Evolutionary conservation across 1,140 invertebrate species (phyloP).

Genomic region (Musca vetustissima): DNA sequence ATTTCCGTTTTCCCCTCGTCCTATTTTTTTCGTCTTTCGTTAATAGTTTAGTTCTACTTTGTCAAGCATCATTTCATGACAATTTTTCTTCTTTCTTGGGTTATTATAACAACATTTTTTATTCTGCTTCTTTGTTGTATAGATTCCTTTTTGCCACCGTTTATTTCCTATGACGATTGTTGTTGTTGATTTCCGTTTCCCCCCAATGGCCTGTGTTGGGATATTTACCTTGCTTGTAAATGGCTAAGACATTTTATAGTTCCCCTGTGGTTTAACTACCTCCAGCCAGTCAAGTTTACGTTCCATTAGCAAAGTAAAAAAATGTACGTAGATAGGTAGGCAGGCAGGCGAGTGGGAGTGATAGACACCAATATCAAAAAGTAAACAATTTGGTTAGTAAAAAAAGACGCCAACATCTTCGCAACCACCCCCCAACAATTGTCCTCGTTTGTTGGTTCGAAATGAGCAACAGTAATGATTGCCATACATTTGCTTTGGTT

Average conservation of each 20-base stretch:
- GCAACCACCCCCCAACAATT: neutral
- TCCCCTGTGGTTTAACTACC: slow-evolving; percentile 13
- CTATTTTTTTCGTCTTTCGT: neutral
- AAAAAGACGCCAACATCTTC: neutral
- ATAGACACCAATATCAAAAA: neutral
- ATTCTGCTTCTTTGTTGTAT: neutral
- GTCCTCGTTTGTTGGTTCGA: neutral
- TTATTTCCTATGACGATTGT: neutral
- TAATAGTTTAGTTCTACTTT: neutral
- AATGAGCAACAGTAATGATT: neutral
- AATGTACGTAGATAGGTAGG: too few relatives aligned
- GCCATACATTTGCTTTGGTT: neutral
- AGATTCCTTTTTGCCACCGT: too few relatives aligned
- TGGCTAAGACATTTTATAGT: slow-evolving; percentile 11
- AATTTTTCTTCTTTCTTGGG: neutral
- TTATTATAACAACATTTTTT: neutral
- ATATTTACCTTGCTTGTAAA: too few relatives aligned
- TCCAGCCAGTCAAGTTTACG: neutral
- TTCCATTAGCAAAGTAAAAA: slow-evolving; percentile 4
- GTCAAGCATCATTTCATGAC: neutral
- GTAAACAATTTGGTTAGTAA: slow-evolving; percentile 11
- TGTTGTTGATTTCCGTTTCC: neutral
- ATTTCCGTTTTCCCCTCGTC: neutral
- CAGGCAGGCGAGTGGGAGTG: neutral
- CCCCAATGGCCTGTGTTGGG: neutral